Percentiles rank a stretch among this genome's conserved stretches.
phyloP scores from a whole-genome alignment of 1,140 invertebrate genomes.

The Drosophila erecta region DNA sequence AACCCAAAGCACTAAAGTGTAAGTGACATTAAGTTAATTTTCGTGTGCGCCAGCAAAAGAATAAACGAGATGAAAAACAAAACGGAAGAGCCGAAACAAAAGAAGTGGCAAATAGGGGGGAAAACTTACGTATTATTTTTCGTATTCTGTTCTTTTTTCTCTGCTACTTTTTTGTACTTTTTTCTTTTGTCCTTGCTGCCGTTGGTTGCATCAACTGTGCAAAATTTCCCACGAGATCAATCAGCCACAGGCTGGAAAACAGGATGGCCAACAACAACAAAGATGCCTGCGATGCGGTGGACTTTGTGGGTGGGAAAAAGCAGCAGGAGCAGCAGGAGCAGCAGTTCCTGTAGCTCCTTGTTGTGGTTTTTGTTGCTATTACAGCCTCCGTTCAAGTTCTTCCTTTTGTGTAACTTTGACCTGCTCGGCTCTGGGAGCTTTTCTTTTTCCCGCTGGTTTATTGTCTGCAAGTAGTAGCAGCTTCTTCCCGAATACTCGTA shows the following conservation, averaged over 20 bases:
- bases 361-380: constrained; percentile 61
- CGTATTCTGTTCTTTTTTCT: constrained; percentile 27
- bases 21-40: constrained; percentile 84
- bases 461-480: constrained; percentile 65
- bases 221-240: constrained; percentile 83
- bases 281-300: constrained; percentile 1
- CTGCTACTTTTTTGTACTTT: constrained; percentile 9
- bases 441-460: constrained; percentile 39
- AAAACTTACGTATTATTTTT: constrained; percentile 64
- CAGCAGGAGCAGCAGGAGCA: not conserved
- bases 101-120: constrained; percentile 33
- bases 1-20: constrained; percentile 83
- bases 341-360: constrained; percentile 28
- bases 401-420: constrained; percentile 71
- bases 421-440: constrained; percentile 50
- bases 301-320: not conserved
- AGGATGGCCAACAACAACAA: constrained; percentile 26
- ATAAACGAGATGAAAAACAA: constrained; percentile 45
- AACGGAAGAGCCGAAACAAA: constrained; percentile 33
- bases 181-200: constrained; percentile 36
- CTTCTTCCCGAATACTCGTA: constrained; percentile 3
- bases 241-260: constrained; percentile 72
- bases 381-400: constrained; percentile 74
- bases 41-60: constrained; percentile 65
- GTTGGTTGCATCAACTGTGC: constrained; percentile 73